Percentiles rank a stretch among this genome's conserved stretches.
Conservation (phyloP, 2,797 vertebrate genomes). For the Chrosomus eos region DNA sequence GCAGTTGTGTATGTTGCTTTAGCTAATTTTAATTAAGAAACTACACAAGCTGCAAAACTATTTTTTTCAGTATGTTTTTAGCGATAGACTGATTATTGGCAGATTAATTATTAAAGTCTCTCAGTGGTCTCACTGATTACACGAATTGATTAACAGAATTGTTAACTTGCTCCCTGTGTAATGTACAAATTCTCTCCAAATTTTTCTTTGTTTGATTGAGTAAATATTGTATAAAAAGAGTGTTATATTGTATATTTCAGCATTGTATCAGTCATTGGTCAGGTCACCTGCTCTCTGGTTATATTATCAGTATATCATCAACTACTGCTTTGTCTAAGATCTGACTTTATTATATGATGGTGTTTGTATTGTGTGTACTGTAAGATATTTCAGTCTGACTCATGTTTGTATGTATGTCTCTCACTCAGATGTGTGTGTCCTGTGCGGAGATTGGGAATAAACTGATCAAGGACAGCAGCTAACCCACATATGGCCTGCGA, state of each 20-base stretch:
- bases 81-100: background rate
- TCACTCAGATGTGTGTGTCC: constrained; percentile 83
- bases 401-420: background rate
- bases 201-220: too few relatives aligned
- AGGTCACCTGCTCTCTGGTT: background rate
- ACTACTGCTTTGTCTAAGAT: background rate
- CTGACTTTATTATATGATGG: background rate
- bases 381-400: background rate
- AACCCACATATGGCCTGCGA: constrained; percentile 82
- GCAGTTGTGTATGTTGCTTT: background rate
- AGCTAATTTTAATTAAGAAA: too few relatives aligned
- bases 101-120: background rate
- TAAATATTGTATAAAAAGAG: too few relatives aligned
- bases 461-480: constrained; percentile 73
- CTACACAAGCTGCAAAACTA: too few relatives aligned
- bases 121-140: too few relatives aligned
- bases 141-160: background rate
- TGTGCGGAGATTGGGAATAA: constrained; percentile 76
- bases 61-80: background rate
- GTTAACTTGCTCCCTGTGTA: background rate
- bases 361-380: background rate
- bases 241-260: background rate
- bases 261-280: background rate
- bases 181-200: too few relatives aligned
- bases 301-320: too few relatives aligned